A percentile compares a stretch with the other conserved stretches of the same genome.
phyloP scores from a whole-genome alignment of 2,113 vertebrate genomes.

The Sapayoa aenigma region DNA sequence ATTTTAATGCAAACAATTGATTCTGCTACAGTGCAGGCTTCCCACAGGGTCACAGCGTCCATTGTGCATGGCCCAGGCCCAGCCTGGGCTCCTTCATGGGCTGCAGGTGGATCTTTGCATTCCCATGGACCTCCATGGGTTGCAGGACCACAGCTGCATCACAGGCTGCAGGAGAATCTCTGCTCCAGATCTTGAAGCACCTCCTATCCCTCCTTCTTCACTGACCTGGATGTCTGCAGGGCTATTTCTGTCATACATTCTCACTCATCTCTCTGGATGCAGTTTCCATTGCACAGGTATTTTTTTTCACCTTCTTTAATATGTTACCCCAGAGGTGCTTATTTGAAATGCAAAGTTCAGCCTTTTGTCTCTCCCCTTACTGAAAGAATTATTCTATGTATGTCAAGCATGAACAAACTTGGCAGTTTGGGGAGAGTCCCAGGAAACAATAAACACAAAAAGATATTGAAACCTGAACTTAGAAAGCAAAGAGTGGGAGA shows the following conservation, averaged over 20 bases:
- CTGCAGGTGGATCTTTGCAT: neutral
- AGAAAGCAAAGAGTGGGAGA: neutral
- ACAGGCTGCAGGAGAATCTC: neutral
- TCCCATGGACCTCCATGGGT: neutral
- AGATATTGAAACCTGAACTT: neutral
- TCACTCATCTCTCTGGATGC: neutral
- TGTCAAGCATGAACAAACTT: neutral
- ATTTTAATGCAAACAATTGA: neutral
- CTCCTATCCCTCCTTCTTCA: neutral
- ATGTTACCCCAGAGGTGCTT: rapidly evolving
- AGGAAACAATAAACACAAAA: neutral
- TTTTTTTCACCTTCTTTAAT: too few species aligned
- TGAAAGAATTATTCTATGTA: neutral
- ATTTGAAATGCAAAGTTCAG: neutral
- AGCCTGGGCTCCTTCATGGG: rapidly evolving
- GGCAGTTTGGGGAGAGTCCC: neutral
- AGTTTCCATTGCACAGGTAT: neutral
- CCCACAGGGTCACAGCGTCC: neutral
- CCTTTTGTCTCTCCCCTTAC: neutral
- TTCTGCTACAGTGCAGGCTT: neutral
- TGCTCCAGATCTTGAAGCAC: neutral
- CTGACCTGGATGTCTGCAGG: too few species aligned
- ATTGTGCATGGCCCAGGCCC: too few species aligned
- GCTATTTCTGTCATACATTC: neutral
- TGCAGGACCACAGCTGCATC: neutral